Evolutionary conservation across 2,113 vertebrate species (phyloP).

Genomic region (Dunckerocampus dactyliophorus): DNA sequence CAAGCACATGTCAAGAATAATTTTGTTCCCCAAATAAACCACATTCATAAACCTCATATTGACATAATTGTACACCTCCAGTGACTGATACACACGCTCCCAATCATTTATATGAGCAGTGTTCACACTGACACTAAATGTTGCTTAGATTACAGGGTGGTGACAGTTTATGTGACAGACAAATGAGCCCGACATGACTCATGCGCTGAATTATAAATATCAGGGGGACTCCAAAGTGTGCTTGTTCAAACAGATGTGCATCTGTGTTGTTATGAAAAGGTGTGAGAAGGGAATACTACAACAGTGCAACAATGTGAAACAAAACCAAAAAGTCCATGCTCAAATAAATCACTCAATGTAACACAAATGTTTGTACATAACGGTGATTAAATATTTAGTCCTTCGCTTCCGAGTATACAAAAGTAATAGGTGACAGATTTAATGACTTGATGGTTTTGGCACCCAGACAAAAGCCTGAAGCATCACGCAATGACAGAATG

Average conservation of each 20-base stretch:
- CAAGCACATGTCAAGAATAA: too few species aligned
- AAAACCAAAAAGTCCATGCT: too few species aligned
- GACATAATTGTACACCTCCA: not conserved
- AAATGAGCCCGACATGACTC: slow-evolving; percentile 33
- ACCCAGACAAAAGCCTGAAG: slow-evolving; percentile 22
- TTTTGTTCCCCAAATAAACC: too few species aligned
- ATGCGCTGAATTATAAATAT: slow-evolving; percentile 43
- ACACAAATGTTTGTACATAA: not conserved
- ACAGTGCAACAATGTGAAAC: too few species aligned
- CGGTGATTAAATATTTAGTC: not conserved
- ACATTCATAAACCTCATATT: not conserved
- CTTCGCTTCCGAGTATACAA: slow-evolving; percentile 13
- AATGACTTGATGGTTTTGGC: slow-evolving; percentile 22
- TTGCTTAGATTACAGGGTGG: slow-evolving; percentile 37
- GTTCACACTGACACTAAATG: not conserved
- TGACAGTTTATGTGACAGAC: slow-evolving; percentile 41
- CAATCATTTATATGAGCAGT: too few species aligned
- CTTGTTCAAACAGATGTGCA: slow-evolving; percentile 12
- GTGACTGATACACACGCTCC: too few species aligned
- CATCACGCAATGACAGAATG: slow-evolving; percentile 28
- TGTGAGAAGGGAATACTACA: slow-evolving; percentile 1
- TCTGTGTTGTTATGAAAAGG: slow-evolving; percentile 8
- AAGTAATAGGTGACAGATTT: slow-evolving; percentile 25
- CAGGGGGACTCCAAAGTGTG: slow-evolving; percentile 32
- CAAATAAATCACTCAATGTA: not conserved